Conservation (phyloP, 2,888 invertebrate species). For the Coelopa pilipes region DNA sequence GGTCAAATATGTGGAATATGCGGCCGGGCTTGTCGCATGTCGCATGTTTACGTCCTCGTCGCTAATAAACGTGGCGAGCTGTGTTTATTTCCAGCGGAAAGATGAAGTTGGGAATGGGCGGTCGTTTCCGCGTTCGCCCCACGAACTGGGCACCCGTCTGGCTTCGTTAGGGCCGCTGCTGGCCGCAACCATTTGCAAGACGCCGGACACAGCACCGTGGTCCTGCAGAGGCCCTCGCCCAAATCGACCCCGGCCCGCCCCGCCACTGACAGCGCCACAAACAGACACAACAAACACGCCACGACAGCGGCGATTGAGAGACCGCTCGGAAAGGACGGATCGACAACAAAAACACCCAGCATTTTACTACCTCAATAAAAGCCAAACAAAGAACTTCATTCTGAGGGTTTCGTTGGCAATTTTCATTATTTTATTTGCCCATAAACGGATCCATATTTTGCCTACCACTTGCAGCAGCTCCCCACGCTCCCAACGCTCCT, state of each 20-base stretch:
- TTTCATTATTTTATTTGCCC: conserved; percentile 66
- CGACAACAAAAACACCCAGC: conserved; percentile 55
- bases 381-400: conserved; percentile 58
- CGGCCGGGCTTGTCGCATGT: no score
- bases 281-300: conserved; percentile 43
- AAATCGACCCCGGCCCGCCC: conserved; percentile 8
- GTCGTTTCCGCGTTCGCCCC: background rate
- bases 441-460: conserved; percentile 60
- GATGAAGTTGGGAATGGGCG: background rate
- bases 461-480: background rate
- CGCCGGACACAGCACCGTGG: background rate
- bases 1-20: no score
- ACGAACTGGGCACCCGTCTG: background rate
- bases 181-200: background rate
- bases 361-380: conserved; percentile 65
- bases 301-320: conserved; percentile 19
- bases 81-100: conserved; percentile 10
- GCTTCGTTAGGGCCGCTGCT: background rate
- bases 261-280: conserved; percentile 53
- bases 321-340: conserved; percentile 22
- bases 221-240: no score
- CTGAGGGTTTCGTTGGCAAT: conserved; percentile 57
- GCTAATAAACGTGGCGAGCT: background rate
- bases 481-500: background rate
- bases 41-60: no score